Conservation (phyloP, 2,888 invertebrate genomes). For the Sericinus montela region DNA sequence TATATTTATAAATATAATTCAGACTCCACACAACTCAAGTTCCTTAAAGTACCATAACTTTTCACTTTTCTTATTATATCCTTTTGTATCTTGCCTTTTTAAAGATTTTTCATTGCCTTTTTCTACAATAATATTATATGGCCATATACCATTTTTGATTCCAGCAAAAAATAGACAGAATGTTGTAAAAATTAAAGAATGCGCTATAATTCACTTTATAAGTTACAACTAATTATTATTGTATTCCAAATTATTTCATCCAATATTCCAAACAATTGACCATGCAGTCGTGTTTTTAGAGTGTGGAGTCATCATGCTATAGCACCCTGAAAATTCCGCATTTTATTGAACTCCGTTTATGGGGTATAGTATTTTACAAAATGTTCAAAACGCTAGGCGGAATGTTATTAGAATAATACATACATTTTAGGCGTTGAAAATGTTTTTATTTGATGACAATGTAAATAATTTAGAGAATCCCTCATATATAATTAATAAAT, state of each 20-base stretch:
- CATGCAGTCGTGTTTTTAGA: too few relatives aligned
- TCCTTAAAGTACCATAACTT: not conserved
- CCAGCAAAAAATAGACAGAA: too few relatives aligned
- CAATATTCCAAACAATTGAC: too few relatives aligned
- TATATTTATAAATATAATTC: too few relatives aligned
- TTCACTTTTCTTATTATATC: not conserved
- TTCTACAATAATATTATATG: too few relatives aligned
- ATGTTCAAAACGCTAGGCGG: slow-evolving; percentile 30
- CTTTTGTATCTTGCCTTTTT: too few relatives aligned
- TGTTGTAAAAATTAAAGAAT: not conserved
- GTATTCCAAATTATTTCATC: too few relatives aligned
- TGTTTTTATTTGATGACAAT: slow-evolving; percentile 43
- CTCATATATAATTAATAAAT: not conserved
- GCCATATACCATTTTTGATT: too few relatives aligned
- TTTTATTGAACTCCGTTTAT: slow-evolving; percentile 45
- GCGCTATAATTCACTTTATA: not conserved
- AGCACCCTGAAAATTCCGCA: slow-evolving; percentile 29
- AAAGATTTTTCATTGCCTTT: too few relatives aligned
- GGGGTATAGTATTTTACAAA: slow-evolving; percentile 39
- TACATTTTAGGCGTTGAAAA: slow-evolving; percentile 35
- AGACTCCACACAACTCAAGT: slow-evolving; percentile 7
- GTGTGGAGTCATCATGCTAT: slow-evolving; percentile 25
- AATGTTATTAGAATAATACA: slow-evolving; percentile 27
- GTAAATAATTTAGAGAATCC: slow-evolving; percentile 41
- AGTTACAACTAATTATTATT: too few relatives aligned